Base-by-base conservation (phyloP, 2,797 vertebrate genomes). In the Onychomys torridus region DNA sequence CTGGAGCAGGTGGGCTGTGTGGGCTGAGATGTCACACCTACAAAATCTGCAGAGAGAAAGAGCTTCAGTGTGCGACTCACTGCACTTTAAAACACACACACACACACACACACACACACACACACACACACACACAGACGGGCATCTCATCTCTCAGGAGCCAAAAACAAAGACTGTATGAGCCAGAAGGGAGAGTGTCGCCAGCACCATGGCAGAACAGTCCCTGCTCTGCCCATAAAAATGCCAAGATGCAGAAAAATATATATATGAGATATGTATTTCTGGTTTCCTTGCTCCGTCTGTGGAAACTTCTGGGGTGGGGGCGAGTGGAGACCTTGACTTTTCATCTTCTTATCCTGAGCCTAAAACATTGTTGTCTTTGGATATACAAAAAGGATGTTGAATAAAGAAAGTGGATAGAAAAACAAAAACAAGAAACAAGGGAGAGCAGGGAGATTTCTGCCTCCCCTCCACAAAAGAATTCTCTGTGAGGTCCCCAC, bases 21-120 rank as follows among this genome's bases (percentile, higher is more conserved):
- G 69, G 90, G 93, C 93, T 95, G 93, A 93, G 90, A 95, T 34
- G 79, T 84, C 1, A 82, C 97, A 87, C 94, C 92, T 96, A 93
- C 89, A 73, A 96, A 98, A 92, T 69, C 78, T 37, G 49, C 93
- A 25, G 82, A 92, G 94, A 93, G 95, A 95, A 81, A 76, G 17
- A 94, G 89, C 82, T 77, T 89, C 89, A 73, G 65, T 17, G 32
- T 43, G 2, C 46, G 63, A 96, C 87, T 85, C 0, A 37, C 4
- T 87, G 61, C 69, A 73, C 96, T 96, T 97, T 83, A 87, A 4
- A 13, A 90, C 77, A 88, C 93, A 90, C 95, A 61, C 61, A 65
- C 85, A 82, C 93, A 59, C 25, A 93, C 55, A 73, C 89, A 91
- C 88, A 90, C 76, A 77, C 90, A 87, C 95, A 49, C 46, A 65